phyloP scores from a whole-genome alignment of 2,113 vertebrate species.

The human (Homo sapiens) region GRCh38 chr16:65400001-65400500 shows the following conservation, averaged over 20 bases:
- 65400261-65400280: neutral
- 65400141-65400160: neutral
- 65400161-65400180: neutral
- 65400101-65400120: neutral
- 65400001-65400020: neutral
- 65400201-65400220: neutral
- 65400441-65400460: neutral
- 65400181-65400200: neutral
- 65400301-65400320: neutral
- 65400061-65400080: neutral
- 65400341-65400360: neutral
- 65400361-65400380: neutral
- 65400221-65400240: neutral
- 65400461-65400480: neutral
- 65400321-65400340: neutral
- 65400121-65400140: neutral
- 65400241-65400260: neutral
- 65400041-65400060: neutral
- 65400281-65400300: neutral
- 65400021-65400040: neutral
- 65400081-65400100: neutral
- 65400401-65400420: neutral
- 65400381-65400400: constrained; percentile 19
- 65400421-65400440: neutral
- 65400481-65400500: neutral